Conservation (phyloP, 1,140 invertebrate genomes). For the Procambarus virginalis region DNA sequence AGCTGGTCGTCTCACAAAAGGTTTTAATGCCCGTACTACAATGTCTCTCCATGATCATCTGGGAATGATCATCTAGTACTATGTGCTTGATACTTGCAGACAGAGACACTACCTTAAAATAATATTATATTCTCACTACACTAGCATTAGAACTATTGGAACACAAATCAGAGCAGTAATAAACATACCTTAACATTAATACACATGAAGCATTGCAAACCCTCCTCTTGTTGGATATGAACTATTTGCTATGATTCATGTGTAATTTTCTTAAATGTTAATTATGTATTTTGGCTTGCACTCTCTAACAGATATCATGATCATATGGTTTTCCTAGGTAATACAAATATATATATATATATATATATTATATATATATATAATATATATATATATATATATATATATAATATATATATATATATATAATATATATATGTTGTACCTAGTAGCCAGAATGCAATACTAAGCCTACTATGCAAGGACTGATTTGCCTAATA, state of each 20-base stretch:
- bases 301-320: constrained; percentile 30
- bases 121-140: constrained; percentile 36
- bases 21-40: constrained; percentile 10
- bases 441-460: too few relatives aligned
- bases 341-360: background rate
- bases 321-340: background rate
- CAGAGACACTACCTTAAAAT: constrained; percentile 44
- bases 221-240: constrained; percentile 26
- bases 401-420: too few relatives aligned
- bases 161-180: constrained; percentile 62
- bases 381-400: too few relatives aligned
- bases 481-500: too few relatives aligned
- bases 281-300: constrained; percentile 27
- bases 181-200: constrained; percentile 60
- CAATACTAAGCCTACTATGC: too few relatives aligned
- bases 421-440: too few relatives aligned
- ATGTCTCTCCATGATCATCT: constrained; percentile 7
- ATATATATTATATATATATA: too few relatives aligned
- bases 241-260: constrained; percentile 64
- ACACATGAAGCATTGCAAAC: constrained; percentile 67
- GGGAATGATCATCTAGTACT: constrained; percentile 18
- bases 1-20: constrained; percentile 43
- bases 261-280: constrained; percentile 35
- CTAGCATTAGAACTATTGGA: constrained; percentile 48
- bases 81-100: constrained; percentile 19